Conservation (phyloP, 2,113 vertebrate genomes). For the Silurus asotus region DNA sequence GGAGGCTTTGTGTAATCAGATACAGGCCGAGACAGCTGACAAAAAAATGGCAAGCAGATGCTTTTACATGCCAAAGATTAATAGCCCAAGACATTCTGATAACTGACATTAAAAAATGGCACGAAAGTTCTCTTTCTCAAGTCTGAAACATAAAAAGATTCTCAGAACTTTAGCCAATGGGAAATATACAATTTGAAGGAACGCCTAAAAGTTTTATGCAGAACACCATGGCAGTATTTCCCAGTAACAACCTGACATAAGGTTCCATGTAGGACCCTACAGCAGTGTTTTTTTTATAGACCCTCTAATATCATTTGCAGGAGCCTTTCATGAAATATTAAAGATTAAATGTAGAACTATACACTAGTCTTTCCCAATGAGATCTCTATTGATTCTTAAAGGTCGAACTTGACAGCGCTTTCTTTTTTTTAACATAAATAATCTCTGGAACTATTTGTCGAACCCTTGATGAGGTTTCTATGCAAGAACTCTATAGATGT, state of each 20-base stretch:
- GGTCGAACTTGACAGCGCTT: not conserved
- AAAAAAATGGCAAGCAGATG: constrained; percentile 38
- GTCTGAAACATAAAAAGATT: not conserved
- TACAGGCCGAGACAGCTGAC: constrained; percentile 30
- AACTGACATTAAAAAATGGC: constrained; percentile 6
- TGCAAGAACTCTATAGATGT: no score
- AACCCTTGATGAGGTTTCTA: no score
- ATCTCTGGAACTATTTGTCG: not conserved
- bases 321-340: not conserved
- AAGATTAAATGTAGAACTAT: not conserved
- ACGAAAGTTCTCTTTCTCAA: not conserved
- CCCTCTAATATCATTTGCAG: not conserved
- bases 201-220: not conserved
- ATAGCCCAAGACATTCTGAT: constrained; percentile 21
- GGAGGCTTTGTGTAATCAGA: constrained; percentile 13
- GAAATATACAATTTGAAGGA: not conserved
- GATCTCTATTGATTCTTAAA: not conserved
- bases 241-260: no score
- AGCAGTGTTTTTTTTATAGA: not conserved
- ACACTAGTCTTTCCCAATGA: not conserved
- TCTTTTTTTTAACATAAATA: not conserved
- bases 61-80: constrained; percentile 38
- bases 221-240: not conserved
- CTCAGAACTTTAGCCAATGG: not conserved
- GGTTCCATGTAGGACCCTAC: no score